Percentiles rank a stretch among this genome's conserved stretches.
Evolutionary conservation across 2,888 invertebrate species (phyloP).

Genomic region (Eupithecia abbreviata): DNA sequence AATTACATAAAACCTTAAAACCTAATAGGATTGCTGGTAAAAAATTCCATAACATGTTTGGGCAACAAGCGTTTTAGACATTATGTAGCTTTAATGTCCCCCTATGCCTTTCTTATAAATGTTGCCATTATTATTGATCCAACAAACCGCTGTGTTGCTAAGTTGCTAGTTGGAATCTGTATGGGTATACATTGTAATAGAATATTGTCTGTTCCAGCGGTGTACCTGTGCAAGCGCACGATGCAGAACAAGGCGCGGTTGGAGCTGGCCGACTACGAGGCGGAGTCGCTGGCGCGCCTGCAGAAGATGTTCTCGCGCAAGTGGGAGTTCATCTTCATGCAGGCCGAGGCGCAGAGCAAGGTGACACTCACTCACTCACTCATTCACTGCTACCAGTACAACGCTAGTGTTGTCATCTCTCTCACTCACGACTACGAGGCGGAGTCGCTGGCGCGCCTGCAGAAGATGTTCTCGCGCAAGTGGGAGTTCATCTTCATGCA

Average conservation of each 20-base stretch:
- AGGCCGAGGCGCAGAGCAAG: conserved; percentile 90
- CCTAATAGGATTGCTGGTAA: no score
- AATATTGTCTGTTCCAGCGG: conserved; percentile 85
- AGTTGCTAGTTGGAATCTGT: no score
- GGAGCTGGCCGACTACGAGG: conserved; percentile 99
- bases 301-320: conserved; percentile 99
- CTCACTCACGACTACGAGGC: conserved; percentile 89
- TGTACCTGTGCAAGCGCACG: conserved; percentile 99
- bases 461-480: conserved; percentile 99
- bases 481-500: conserved; percentile 99
- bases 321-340: conserved; percentile 99
- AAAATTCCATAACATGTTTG: no score
- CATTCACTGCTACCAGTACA: neutral
- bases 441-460: conserved; percentile 97
- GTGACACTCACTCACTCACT: conserved; percentile 46
- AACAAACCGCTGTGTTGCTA: no score
- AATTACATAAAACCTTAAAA: no score
- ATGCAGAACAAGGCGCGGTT: conserved; percentile 99
- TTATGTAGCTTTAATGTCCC: no score
- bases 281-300: conserved; percentile 97
- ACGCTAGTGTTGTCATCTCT: neutral
- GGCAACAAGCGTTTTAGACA: no score
- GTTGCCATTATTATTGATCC: no score
- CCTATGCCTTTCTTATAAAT: no score
- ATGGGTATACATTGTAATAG: neutral